A percentile compares a stretch with the other conserved stretches of the same genome.
Evolutionary conservation across 1,140 invertebrate genomes (phyloP).

Genomic region (Drosophila sturtevanti): DNA sequence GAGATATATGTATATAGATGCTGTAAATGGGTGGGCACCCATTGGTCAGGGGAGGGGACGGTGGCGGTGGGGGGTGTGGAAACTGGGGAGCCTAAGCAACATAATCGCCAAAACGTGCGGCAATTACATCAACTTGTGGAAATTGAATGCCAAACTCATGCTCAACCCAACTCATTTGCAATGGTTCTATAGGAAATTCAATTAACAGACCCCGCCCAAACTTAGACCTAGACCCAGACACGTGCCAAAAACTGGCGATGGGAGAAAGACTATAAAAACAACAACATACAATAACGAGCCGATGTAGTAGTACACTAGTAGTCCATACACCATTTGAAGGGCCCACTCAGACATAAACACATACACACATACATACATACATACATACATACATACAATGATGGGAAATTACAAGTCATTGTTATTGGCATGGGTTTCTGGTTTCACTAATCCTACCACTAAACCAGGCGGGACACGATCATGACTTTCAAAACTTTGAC

Average conservation of each 20-base stretch:
- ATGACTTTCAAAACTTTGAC: not conserved
- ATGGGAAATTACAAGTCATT: constrained; percentile 16
- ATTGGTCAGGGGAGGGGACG: too few species aligned
- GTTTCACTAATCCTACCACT: not conserved
- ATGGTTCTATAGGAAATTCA: constrained; percentile 57
- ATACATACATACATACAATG: not conserved
- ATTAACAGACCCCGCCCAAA: constrained; percentile 48
- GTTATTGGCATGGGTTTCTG: constrained; percentile 9
- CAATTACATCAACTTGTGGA: constrained; percentile 72
- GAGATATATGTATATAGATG: too few species aligned
- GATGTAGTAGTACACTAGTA: not conserved
- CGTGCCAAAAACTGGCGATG: constrained; percentile 34
- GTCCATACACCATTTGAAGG: constrained; percentile 51
- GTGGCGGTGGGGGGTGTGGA: not conserved
- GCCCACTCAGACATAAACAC: constrained; percentile 33
- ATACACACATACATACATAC: not conserved
- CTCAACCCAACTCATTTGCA: constrained; percentile 40
- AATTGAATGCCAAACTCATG: constrained; percentile 66
- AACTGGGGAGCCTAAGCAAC: constrained; percentile 70
- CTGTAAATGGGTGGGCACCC: too few species aligned
- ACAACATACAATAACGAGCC: constrained; percentile 20
- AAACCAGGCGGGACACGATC: not conserved
- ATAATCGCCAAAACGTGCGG: constrained; percentile 76
- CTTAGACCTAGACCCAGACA: constrained; percentile 29
- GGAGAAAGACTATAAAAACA: constrained; percentile 62